Base-by-base conservation (phyloP, 2,888 invertebrate species). In the Cosmia pyralina region DNA sequence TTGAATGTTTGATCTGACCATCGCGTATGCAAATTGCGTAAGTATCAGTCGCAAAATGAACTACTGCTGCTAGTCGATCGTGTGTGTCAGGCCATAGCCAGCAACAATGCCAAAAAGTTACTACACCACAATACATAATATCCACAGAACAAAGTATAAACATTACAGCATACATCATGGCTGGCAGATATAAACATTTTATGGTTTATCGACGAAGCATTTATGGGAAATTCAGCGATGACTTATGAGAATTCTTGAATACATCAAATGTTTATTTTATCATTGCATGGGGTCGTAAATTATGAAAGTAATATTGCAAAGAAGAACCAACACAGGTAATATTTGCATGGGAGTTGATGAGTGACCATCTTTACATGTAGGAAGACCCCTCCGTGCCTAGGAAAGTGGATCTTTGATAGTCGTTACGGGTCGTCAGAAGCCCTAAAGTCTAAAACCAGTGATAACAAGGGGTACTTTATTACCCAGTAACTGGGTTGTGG, bases 131-230 rank as follows among this genome's bases (percentile, higher is more conserved):
- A 85, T 62, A 75, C 58, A 72, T 34, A 46, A 34, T 70, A 74
- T 63, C 38, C 58, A 63, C 65, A 78, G 60, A 77, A 81, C 72
- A 75, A 79, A 81, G 60, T 77, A 83, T 63, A 64, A 78, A 77
- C 63, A 72, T 71, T 75, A 75, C 60, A 48, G 60, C 72, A 81
- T 75, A 83, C 86, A 85, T 85, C 84, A 86, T 83, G 83, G 79
- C 81, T 84, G 81, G 75, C 86, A 85, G 87, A 86, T 88, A 87
- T 87, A 88, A 88, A 87, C 83, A 87, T 87, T 91, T 91, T 91
- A 91, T 86, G 82, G 87, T 77, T 84, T 89, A 91, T 90, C 89
- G 88, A 90, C 91, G 75, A 75, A 73, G 70, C 69, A 68, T 85
- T 83, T 85, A 85, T 83, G 76, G 80, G 44, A 60, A 74, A 72